Evolutionary conservation across 2,888 invertebrate species (phyloP).

Genomic region (Ochlodes sylvanus): DNA sequence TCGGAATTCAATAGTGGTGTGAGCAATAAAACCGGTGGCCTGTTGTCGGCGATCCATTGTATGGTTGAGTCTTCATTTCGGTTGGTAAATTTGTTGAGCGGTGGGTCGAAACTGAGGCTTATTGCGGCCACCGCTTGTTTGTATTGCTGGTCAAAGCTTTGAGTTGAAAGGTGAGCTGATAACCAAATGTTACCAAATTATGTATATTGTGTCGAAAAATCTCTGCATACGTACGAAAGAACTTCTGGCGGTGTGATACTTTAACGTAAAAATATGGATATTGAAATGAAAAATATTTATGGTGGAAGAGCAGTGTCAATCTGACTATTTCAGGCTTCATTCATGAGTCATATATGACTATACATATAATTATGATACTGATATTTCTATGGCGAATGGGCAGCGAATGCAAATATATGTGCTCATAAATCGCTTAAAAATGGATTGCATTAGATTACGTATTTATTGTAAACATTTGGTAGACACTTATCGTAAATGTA

Average conservation of each 20-base stretch:
- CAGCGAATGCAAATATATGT: too few species aligned
- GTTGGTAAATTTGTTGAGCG: constrained; percentile 79
- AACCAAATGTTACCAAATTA: constrained; percentile 38
- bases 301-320: too few species aligned
- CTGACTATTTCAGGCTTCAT: too few species aligned
- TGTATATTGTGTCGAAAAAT: not conserved
- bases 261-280: too few species aligned
- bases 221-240: not conserved
- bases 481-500: too few species aligned
- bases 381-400: too few species aligned
- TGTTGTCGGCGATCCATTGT: constrained; percentile 69
- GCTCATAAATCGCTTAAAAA: too few species aligned
- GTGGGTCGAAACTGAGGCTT: constrained; percentile 75
- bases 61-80: constrained; percentile 77
- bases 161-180: constrained; percentile 65
- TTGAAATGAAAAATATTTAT: too few species aligned
- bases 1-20: constrained; percentile 71
- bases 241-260: not conserved
- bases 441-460: too few species aligned
- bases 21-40: constrained; percentile 75
- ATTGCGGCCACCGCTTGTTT: constrained; percentile 78
- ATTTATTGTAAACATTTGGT: too few species aligned
- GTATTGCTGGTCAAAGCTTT: constrained; percentile 75
- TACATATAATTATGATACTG: too few species aligned
- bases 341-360: too few species aligned